Conservation (phyloP, 2,113 vertebrate species). For the Athene cunicularia region DNA sequence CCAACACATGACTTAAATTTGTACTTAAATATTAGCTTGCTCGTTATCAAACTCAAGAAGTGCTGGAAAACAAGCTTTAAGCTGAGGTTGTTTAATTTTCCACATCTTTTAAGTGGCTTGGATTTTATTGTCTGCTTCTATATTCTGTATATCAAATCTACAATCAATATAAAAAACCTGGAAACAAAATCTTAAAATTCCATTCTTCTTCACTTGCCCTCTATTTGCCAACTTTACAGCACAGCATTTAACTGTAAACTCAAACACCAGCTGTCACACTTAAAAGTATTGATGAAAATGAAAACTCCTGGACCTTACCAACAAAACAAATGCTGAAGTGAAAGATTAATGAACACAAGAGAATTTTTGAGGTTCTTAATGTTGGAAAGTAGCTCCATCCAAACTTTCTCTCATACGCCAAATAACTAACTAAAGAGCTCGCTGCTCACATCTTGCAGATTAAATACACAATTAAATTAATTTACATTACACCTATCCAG, state of each 20-base stretch:
- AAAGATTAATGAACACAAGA: background rate
- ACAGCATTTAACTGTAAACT: background rate
- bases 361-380: background rate
- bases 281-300: background rate
- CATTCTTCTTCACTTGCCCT: background rate
- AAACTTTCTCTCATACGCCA: background rate
- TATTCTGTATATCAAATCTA: background rate
- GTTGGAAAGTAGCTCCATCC: background rate
- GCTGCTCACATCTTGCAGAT: background rate
- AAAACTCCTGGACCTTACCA: slow-evolving; percentile 19
- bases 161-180: background rate
- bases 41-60: background rate
- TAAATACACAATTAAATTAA: background rate
- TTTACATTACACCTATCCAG: background rate
- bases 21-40: background rate
- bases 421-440: background rate
- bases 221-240: background rate
- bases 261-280: background rate
- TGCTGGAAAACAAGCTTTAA: background rate
- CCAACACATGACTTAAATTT: background rate
- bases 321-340: slow-evolving; percentile 28
- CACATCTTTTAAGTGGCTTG: background rate
- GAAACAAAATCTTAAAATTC: background rate
- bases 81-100: background rate
- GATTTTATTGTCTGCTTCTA: background rate